Base-by-base conservation (phyloP, 2,797 vertebrate species). In the Melanotaenia boesemani region DNA sequence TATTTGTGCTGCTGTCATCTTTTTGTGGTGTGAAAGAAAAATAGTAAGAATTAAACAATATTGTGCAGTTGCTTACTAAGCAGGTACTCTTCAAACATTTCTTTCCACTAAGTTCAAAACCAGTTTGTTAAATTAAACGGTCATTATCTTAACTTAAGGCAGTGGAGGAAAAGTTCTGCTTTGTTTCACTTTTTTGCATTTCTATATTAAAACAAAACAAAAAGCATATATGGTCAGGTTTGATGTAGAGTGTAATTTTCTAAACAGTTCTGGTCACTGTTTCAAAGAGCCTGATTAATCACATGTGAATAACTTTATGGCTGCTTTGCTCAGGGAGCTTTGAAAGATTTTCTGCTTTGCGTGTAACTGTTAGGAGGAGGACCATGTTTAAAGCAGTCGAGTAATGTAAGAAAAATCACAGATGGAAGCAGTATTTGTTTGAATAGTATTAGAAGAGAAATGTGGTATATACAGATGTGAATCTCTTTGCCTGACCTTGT, bases 371-470 rank as follows among this genome's bases (percentile, higher is more conserved):
- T 26, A 48, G 61, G 36, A 62, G 12, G 12, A 22, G 4, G 52
- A 34, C 8, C 4, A 9, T 15, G 28, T 69, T 62, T 36, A n/a
- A 39, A 1, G 44, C 3, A 32, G 39, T 28, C 32, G 60, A 63
- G 34, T 10, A 0, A n/a, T 75, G 5, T 74, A 6, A 54, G 13
- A 13, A 11, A 24, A 54, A 56, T 56, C 6, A 7, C 7, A 7
- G 52, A 72, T 57, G 26, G 68, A 15, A 58, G 0, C n/a, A 64
- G 30, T 11, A 50, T 70, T 39, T 84, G 62, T 81, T 73, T 76
- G 72, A 76, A 22, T 0, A 65, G 28, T 34, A 12, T 48, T 54
- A 4, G 28, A 63, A 76, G 6, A 52, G 36, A 41, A 50, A 26
- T 3, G 41, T 58, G 2, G 2, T 54, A 16, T 58, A 30, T 64